Evolutionary conservation across 2,113 vertebrate genomes (phyloP), one percentile per base, ranked within the genome.

Genomic region (Cyprinodon brontotheroides): DNA sequence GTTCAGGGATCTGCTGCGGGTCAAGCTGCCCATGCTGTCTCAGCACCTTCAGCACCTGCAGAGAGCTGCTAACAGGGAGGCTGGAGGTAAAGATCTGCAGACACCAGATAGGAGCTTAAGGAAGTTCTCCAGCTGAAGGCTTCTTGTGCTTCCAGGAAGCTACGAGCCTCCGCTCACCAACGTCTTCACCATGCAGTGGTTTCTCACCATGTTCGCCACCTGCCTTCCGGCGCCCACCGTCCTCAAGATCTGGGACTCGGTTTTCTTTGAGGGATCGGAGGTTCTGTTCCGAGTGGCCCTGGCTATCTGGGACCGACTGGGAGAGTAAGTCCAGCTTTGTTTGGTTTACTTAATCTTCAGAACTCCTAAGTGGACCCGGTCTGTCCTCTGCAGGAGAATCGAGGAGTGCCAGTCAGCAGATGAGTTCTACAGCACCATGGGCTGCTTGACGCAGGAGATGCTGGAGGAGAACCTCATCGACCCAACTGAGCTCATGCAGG

Each of bases 171-270:
- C 97, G 0, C 95, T 99, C 45, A 99, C 97, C 75, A 99, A 99
- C 61, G 98, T 99, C 62, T 99, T 99, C 95, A 99, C 97, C 1
- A 99, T 99, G 98, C 98, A 99, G 87, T 99, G 98, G 97, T 99
- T 99, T 91, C 94, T 99, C 77, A 99, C 98, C n/a, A 95, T 99
- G 78, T 99, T 99, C 71, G 98, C 98, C 68, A 99, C 98, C 13
- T 99, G 98, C 84, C 94, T 99, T 74, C 98, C 98, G n/a, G 96
- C 97, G 40, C 94, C 96, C 71, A 97, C 96, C 0, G 98, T 99
- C 82, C 92, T 99, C 75, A 98, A 98, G 93, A 99, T 99, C 86
- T 99, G 98, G 98, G 98, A 99, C 91, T 99, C 98, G 0, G 93
- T 99, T 22, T 99, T 99, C 91, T 99, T 99, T 61, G 97, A 99